Evolutionary conservation across 2,797 vertebrate species (phyloP).

Genomic region (Heteromormyrus szaboi): DNA sequence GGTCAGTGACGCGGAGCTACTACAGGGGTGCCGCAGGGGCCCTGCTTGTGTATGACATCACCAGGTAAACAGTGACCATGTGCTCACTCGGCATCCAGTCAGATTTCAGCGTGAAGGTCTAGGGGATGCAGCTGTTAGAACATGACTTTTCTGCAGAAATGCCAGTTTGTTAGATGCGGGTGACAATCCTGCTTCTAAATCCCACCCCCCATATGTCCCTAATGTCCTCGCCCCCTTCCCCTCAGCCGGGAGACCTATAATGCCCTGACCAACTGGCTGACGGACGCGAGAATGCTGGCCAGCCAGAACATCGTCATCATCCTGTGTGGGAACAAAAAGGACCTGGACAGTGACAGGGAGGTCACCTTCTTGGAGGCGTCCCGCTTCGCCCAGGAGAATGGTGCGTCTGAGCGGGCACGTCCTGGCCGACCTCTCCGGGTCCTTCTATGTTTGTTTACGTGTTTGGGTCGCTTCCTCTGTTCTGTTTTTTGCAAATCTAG

Average conservation of each 20-base stretch:
- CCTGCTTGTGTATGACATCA: constrained; percentile 86
- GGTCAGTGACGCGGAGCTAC: constrained; percentile 88
- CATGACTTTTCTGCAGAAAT: not conserved
- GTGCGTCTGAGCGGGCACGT: constrained; percentile 45
- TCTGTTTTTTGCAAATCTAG: not conserved
- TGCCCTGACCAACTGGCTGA: constrained; percentile 85
- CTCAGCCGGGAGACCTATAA: constrained; percentile 87
- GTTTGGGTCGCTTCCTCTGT: not conserved
- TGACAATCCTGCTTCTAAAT: not conserved
- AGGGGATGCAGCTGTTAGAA: not conserved
- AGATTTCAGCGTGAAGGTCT: not conserved
- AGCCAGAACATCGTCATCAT: constrained; percentile 93
- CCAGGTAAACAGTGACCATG: constrained; percentile 64
- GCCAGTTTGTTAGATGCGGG: not conserved
- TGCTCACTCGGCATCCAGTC: not conserved
- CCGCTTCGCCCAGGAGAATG: constrained; percentile 87
- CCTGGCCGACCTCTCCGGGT: not conserved
- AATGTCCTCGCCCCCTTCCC: not conserved
- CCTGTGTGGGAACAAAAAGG: constrained; percentile 90
- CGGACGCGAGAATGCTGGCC: constrained; percentile 83
- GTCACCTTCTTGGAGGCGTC: constrained; percentile 91
- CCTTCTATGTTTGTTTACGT: not conserved
- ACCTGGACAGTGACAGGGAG: constrained; percentile 82
- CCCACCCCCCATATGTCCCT: not conserved
- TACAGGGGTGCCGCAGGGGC: constrained; percentile 89